Evolutionary conservation across 2,113 vertebrate genomes (phyloP).

Genomic region (Gymnarchus niloticus): DNA sequence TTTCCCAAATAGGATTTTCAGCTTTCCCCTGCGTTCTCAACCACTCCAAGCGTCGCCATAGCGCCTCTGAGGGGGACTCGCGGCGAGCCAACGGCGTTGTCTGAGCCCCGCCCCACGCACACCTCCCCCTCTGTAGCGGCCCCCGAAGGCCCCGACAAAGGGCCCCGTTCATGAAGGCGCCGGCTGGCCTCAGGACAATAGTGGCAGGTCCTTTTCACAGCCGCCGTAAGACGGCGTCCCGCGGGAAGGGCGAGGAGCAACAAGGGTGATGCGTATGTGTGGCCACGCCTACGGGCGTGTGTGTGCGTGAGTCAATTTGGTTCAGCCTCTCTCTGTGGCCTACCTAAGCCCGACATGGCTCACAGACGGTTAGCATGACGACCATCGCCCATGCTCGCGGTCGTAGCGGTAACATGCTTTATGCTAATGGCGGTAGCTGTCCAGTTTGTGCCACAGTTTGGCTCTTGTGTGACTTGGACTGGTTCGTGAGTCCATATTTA

Average conservation of each 20-base stretch:
- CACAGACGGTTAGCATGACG: no score
- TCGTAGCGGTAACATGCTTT: no score
- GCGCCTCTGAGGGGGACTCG: not conserved
- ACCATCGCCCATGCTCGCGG: no score
- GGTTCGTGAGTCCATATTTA: no score
- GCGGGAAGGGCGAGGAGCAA: not conserved
- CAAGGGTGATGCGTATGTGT: not conserved
- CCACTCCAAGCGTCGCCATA: not conserved
- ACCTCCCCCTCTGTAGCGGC: not conserved
- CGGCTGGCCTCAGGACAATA: not conserved
- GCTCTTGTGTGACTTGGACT: no score
- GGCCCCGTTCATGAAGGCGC: not conserved
- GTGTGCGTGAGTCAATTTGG: no score
- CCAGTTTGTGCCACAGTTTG: no score
- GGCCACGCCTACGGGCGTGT: not conserved
- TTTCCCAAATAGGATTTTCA: not conserved
- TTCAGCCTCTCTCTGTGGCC: not conserved
- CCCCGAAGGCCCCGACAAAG: not conserved
- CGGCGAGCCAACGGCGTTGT: not conserved
- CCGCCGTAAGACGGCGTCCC: no score
- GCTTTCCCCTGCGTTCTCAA: not conserved
- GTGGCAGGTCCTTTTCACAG: no score
- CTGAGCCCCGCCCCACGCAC: not conserved
- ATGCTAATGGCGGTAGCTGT: no score
- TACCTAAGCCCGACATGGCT: no score